Evolutionary conservation across 2,113 vertebrate species (phyloP), one percentile per base, ranked within the genome.

Genomic region (Phylloscopus trochilus): DNA sequence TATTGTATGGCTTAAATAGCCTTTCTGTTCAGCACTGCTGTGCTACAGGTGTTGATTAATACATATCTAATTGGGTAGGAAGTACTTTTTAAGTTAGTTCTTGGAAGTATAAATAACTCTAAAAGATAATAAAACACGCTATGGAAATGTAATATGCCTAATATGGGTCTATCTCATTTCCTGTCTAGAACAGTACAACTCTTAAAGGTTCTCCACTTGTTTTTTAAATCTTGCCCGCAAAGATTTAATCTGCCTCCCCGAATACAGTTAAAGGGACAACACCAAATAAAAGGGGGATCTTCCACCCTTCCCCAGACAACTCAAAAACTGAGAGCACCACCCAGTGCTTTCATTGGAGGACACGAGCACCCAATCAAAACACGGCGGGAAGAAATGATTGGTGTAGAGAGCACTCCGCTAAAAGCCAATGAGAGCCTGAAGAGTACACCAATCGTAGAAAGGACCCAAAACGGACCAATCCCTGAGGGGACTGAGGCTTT

Each of bases 111-210:
- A 7, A 69, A 19, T n/a, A 53, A 66, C 19, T 46, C 20, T 33
- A 83, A 53, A 80, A 80, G 11, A 89, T 78, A 88, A 55, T 33
- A 82, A 92, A 92, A 62, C n/a, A 49, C 3, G 5, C 10, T 56
- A 13, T 30, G 46, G 44, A 91, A 80, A 77, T 23, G 8, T 10
- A 43, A 37, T 44, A 15, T 28, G 10, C 7, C n/a, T 30, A 62
- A 31, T 58, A 58, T 0, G 0, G 0, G 2, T 67, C 20, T 79
- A 30, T 46, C 27, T 80, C 1, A 0, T 85, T 73, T 85, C 41
- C 39, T 74, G 3, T 43, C 39, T 80, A 44, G 49, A 83, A 41
- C 11, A 39, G 7, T 56, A 20, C 5, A 86, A 27, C 4, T 88
- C 13, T 15, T 79, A 47, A 63, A 69, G 4, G 13, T 69, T 41